A percentile compares a stretch with the other conserved stretches of the same genome.
phyloP scores from a whole-genome alignment of 2,797 vertebrate species.

The Acanthornis magna region DNA sequence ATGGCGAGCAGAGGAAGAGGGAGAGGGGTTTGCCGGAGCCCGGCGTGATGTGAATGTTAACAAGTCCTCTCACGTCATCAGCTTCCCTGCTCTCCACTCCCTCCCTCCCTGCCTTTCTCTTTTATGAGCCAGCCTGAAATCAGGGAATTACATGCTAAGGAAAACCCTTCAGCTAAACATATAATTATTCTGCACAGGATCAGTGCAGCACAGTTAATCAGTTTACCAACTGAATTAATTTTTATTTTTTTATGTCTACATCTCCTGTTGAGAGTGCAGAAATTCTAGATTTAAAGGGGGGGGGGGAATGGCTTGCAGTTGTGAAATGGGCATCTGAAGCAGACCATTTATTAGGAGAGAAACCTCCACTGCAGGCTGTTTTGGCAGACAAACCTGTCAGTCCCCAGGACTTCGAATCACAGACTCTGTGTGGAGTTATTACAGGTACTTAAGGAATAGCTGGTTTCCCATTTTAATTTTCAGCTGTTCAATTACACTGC shows the following conservation, averaged over 20 bases:
- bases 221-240: slow-evolving; percentile 69
- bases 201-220: slow-evolving; percentile 68
- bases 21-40: slow-evolving; percentile 65
- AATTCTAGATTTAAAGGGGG: slow-evolving; percentile 10
- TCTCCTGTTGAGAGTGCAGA: slow-evolving; percentile 39
- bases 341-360: not conserved
- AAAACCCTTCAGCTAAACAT: slow-evolving; percentile 74
- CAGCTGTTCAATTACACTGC: slow-evolving; percentile 2
- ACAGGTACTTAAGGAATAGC: slow-evolving; percentile 25
- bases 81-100: slow-evolving; percentile 44
- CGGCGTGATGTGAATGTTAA: slow-evolving; percentile 69
- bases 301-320: not conserved
- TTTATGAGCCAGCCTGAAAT: slow-evolving; percentile 72
- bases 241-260: slow-evolving; percentile 50
- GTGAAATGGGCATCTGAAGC: slow-evolving; percentile 27
- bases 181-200: slow-evolving; percentile 75
- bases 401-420: slow-evolving; percentile 20
- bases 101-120: slow-evolving; percentile 43
- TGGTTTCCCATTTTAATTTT: slow-evolving; percentile 38
- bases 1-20: slow-evolving; percentile 37
- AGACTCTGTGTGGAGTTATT: slow-evolving; percentile 20
- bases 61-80: slow-evolving; percentile 61
- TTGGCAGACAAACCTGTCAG: slow-evolving; percentile 39
- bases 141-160: slow-evolving; percentile 74
- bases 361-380: slow-evolving; percentile 23